Percentiles rank a stretch among this genome's conserved stretches.
Conservation (phyloP, 2,113 vertebrate genomes). For the Daboia siamensis region DNA sequence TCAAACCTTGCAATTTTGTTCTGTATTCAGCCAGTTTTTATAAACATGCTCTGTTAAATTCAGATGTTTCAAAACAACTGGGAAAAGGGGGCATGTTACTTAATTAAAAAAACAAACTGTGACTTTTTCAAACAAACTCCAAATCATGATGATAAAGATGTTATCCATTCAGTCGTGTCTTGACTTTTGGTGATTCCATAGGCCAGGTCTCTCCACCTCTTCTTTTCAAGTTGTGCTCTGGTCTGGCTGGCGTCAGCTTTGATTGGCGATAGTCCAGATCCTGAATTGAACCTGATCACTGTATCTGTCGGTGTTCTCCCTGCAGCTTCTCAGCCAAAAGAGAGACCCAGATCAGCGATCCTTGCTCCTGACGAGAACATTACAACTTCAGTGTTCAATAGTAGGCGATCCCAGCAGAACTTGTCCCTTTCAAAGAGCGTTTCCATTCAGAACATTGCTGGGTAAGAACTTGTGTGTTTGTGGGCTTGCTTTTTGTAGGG, state of each 20-base stretch:
- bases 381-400: conserved; percentile 53
- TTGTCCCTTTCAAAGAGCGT: conserved; percentile 89
- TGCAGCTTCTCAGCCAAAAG: conserved; percentile 81
- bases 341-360: conserved; percentile 90
- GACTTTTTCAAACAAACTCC: neutral
- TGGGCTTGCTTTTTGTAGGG: fast-evolving
- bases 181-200: neutral
- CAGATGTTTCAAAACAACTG: neutral
- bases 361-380: conserved; percentile 81
- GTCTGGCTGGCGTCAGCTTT: neutral
- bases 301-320: neutral
- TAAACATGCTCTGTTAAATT: neutral
- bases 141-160: neutral
- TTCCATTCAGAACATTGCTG: conserved; percentile 97
- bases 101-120: neutral
- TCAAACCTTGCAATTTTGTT: neutral
- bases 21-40: neutral
- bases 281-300: neutral
- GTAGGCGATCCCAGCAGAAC: conserved; percentile 77
- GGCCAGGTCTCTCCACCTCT: too few species aligned
- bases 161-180: neutral
- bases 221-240: neutral
- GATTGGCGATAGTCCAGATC: neutral
- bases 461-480: conserved; percentile 69
- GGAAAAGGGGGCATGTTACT: neutral